Conservation (phyloP, 2,797 vertebrate species). For the Tamandua tetradactyla region DNA sequence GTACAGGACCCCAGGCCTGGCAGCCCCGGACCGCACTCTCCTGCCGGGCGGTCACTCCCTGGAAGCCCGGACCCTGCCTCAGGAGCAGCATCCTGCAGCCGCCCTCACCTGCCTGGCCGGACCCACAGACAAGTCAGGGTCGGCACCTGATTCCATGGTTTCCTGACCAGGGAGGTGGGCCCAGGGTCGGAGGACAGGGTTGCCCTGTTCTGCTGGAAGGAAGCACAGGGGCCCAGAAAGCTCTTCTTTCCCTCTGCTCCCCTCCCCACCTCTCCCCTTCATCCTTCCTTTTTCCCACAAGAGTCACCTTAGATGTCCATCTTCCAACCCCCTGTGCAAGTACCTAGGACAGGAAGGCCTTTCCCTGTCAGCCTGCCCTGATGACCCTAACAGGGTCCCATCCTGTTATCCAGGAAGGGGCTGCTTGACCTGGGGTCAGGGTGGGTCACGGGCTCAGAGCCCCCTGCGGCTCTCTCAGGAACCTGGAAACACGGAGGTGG, state of each 20-base stretch:
- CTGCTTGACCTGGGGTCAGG: background rate
- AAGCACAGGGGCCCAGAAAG: background rate
- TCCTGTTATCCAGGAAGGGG: background rate
- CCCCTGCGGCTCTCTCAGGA: background rate
- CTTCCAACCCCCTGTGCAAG: background rate
- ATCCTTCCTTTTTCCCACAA: background rate
- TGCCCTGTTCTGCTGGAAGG: background rate
- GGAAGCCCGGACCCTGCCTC: background rate
- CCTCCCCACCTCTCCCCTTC: background rate
- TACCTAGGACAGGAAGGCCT: background rate
- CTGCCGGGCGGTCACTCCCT: background rate
- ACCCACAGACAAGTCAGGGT: background rate
- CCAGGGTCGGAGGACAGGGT: background rate
- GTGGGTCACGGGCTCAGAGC: background rate
- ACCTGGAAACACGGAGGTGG: background rate
- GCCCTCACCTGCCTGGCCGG: background rate
- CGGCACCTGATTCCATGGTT: background rate
- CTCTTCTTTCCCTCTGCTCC: background rate
- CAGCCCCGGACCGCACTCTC: background rate
- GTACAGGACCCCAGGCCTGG: background rate
- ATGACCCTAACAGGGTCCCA: background rate
- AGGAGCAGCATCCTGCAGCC: background rate
- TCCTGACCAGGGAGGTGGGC: background rate
- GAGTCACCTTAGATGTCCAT: background rate
- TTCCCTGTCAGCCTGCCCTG: background rate